Percentiles rank a stretch among this genome's conserved stretches.
phyloP scores from a whole-genome alignment of 1,140 invertebrate species.

The Centruroides vittatus region DNA sequence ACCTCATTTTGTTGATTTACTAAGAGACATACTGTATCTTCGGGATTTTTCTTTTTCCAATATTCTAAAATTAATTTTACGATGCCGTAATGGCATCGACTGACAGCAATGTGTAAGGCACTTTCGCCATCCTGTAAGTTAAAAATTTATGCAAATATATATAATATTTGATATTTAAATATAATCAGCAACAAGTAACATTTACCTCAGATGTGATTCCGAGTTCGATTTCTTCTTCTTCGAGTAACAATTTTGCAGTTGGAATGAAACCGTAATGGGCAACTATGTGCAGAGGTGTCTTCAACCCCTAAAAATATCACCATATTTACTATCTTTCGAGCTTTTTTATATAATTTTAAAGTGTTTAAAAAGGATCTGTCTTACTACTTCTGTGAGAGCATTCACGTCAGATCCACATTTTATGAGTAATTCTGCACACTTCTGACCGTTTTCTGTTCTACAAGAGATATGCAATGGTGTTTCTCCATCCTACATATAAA shows the following conservation, averaged over 20 bases:
- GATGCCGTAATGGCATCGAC: constrained; percentile 56
- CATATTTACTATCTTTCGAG: no score
- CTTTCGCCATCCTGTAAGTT: constrained; percentile 63
- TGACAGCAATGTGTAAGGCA: constrained; percentile 72
- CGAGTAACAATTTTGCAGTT: constrained; percentile 62
- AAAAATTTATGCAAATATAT: neutral
- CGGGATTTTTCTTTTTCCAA: constrained; percentile 2
- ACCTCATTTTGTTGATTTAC: constrained; percentile 37
- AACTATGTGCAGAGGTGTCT: constrained; percentile 77
- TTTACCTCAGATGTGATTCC: constrained; percentile 8
- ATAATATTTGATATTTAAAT: no score
- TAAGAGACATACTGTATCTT: constrained; percentile 19
- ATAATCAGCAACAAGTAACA: no score
- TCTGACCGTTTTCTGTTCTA: constrained; percentile 78
- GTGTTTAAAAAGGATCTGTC: neutral
- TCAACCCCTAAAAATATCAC: constrained; percentile 59
- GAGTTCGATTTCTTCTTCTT: constrained; percentile 31
- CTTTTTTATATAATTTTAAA: neutral
- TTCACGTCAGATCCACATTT: constrained; percentile 96
- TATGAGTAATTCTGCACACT: constrained; percentile 90
- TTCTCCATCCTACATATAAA: constrained; percentile 45
- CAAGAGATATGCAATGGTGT: constrained; percentile 93
- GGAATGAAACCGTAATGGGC: constrained; percentile 72
- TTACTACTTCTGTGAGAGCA: constrained; percentile 22
- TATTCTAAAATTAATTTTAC: constrained; percentile 6